These are phyloP conservation scores for Oikopleura albicans DNA, from an alignment of 23 tunicate genomes.

Conservation along the genomic window DNA sequence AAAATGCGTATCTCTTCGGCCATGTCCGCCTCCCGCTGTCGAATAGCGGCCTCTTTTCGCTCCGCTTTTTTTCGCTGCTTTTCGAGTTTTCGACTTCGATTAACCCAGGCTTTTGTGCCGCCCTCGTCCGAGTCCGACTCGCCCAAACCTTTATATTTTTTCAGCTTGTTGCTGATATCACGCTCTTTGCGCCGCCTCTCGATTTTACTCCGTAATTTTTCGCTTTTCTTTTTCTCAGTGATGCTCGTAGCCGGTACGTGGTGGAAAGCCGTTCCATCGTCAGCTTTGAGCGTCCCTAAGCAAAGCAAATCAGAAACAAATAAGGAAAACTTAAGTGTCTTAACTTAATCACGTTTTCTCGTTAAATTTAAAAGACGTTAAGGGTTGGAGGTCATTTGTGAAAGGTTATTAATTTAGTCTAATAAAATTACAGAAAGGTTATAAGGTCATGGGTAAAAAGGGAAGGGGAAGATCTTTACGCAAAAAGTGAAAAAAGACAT, in stretches of 20 bases:
- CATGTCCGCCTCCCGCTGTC: neutral
- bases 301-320: too few relatives aligned
- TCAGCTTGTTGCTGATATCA: slow-evolving; percentile 32
- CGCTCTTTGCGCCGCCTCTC: slow-evolving; percentile 39
- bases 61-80: slow-evolving; percentile 22
- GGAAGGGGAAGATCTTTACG: too few relatives aligned
- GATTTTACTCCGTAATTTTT: slow-evolving; percentile 44
- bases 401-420: too few relatives aligned
- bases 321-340: too few relatives aligned
- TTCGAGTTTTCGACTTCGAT: slow-evolving; percentile 29
- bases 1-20: neutral
- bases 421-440: too few relatives aligned
- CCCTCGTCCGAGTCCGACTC: slow-evolving; percentile 61
- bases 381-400: too few relatives aligned
- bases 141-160: slow-evolving; percentile 57
- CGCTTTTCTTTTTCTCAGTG: slow-evolving; percentile 53
- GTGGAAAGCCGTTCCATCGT: slow-evolving; percentile 33
- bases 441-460: too few relatives aligned
- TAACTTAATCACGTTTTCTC: too few relatives aligned
- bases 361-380: too few relatives aligned
- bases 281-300: neutral
- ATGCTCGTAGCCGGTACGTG: slow-evolving; percentile 81
- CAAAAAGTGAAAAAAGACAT: too few relatives aligned
- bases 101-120: slow-evolving; percentile 45
- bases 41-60: slow-evolving; percentile 32